Conservation (phyloP, 1,140 invertebrate genomes). For the Helicoverpa zea region DNA sequence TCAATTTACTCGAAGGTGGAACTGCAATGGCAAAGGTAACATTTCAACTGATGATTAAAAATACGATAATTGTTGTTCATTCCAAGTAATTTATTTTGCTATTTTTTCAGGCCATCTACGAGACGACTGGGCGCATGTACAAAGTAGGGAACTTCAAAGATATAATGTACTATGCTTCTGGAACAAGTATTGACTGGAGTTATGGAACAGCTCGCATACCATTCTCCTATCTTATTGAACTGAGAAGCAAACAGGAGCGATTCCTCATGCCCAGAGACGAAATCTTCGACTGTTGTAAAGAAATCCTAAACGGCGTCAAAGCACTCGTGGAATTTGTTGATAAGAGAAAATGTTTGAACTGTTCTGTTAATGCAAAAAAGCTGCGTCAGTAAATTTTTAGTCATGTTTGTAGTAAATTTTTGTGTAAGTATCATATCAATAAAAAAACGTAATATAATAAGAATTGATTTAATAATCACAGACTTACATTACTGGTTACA, state of each 20-base stretch:
- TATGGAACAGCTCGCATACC: conserved; percentile 88
- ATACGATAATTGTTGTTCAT: background rate
- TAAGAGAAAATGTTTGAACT: conserved; percentile 73
- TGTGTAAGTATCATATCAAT: conserved; percentile 3
- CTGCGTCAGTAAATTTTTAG: background rate
- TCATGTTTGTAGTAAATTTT: background rate
- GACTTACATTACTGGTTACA: background rate
- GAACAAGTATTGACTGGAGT: conserved; percentile 91
- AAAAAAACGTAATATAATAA: background rate
- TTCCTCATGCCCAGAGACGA: conserved; percentile 90
- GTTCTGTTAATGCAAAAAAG: conserved; percentile 66
- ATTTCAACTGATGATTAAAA: background rate
- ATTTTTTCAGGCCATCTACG: conserved; percentile 75
- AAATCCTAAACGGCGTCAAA: conserved; percentile 89
- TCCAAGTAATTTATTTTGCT: background rate
- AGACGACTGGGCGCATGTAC: conserved; percentile 76
- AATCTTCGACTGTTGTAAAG: conserved; percentile 90
- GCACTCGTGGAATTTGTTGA: conserved; percentile 86
- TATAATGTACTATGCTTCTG: conserved; percentile 87
- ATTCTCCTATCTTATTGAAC: conserved; percentile 91
- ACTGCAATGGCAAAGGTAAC: conserved; percentile 79
- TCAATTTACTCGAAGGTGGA: conserved; percentile 88
- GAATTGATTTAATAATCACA: background rate
- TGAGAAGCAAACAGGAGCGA: conserved; percentile 88
- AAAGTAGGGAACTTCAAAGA: conserved; percentile 84